Conservation (phyloP, 1,140 invertebrate genomes). For the Bicyclus anynana region DNA sequence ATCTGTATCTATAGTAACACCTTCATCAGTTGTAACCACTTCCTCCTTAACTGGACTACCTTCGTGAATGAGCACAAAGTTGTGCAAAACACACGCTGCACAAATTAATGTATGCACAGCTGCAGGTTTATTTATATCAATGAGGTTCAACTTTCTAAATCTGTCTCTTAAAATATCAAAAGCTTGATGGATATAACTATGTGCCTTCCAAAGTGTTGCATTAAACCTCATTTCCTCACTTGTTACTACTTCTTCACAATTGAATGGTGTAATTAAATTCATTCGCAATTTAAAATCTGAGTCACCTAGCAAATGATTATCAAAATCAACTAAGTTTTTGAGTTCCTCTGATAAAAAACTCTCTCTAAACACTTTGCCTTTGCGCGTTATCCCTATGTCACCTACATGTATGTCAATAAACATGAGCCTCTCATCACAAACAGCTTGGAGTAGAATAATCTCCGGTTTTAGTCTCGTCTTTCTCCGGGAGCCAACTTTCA, state of each 20-base stretch:
- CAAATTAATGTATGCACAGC: constrained; percentile 43
- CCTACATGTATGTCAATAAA: constrained; percentile 61
- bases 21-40: constrained; percentile 47
- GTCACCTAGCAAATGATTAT: constrained; percentile 65
- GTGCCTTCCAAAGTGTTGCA: constrained; percentile 57
- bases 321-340: constrained; percentile 58
- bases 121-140: constrained; percentile 50
- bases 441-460: constrained; percentile 60
- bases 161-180: constrained; percentile 59
- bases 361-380: constrained; percentile 57
- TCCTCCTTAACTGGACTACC: constrained; percentile 58
- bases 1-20: constrained; percentile 51
- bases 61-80: constrained; percentile 64
- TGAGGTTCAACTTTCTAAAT: constrained; percentile 59
- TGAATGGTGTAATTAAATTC: constrained; percentile 63
- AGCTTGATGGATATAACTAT: constrained; percentile 55
- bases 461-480: constrained; percentile 42
- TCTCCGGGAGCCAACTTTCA: constrained; percentile 54
- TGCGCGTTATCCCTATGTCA: constrained; percentile 49
- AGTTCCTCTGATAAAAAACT: constrained; percentile 50
- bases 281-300: constrained; percentile 58
- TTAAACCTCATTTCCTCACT: constrained; percentile 69
- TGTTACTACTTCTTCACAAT: constrained; percentile 53
- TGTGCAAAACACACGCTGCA: constrained; percentile 63
- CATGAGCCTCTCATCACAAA: constrained; percentile 64